phyloP scores from a whole-genome alignment of 2,888 invertebrate species.

The Dryadula phaetusa region DNA sequence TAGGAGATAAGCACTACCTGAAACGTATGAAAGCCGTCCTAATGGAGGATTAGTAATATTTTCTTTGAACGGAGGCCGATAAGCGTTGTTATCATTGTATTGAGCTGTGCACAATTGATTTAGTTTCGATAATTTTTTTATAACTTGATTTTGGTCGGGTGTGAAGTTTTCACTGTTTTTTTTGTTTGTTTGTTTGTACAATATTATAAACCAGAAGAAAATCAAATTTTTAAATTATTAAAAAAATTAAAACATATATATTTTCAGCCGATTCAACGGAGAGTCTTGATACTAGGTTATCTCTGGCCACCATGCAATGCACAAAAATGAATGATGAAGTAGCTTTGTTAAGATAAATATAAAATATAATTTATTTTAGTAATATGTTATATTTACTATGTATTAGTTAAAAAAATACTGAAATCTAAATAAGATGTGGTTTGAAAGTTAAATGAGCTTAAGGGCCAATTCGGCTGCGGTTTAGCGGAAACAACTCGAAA shows the following conservation, averaged over 20 bases:
- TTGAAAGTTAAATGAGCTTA: slow-evolving; percentile 41
- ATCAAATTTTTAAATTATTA: no score
- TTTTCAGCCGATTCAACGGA: no score
- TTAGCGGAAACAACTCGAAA: slow-evolving; percentile 34
- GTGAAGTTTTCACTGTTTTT: neutral
- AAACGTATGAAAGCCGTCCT: slow-evolving; percentile 12
- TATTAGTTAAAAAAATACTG: neutral
- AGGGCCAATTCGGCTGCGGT: slow-evolving; percentile 37
- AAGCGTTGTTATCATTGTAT: slow-evolving; percentile 18
- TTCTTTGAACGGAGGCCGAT: slow-evolving; percentile 26
- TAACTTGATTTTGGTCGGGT: neutral
- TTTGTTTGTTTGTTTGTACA: neutral
- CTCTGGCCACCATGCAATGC: no score
- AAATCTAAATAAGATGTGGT: slow-evolving; percentile 30
- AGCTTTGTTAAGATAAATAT: no score
- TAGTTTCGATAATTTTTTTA: neutral
- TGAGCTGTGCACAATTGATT: slow-evolving; percentile 6
- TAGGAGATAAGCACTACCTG: slow-evolving; percentile 58
- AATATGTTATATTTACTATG: neutral
- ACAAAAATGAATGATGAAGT: no score
- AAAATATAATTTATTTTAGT: no score
- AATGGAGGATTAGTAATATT: slow-evolving; percentile 24
- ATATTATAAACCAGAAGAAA: no score
- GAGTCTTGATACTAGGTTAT: no score
- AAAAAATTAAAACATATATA: no score